Base-by-base conservation (phyloP, 2,113 vertebrate species). In the Salvelinus alpinus region DNA sequence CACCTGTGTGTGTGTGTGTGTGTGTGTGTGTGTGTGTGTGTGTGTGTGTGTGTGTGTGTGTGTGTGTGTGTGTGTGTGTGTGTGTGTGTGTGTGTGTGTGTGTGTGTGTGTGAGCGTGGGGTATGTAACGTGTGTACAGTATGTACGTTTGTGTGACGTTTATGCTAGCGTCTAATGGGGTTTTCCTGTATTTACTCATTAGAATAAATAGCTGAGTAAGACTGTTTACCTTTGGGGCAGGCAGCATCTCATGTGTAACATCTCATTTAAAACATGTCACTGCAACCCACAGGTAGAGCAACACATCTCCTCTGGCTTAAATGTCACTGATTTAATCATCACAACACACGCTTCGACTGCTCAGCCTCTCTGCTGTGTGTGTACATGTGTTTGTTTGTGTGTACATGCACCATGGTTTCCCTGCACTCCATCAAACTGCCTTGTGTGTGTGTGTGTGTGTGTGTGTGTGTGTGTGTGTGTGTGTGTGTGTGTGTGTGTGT, bases 321-420 rank as follows among this genome's bases (percentile, higher is more conserved):
- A 89, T 92, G 87, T 91, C 89, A 90, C 84, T 38, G 84, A 85
- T 75, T 89, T 89, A 91, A 91, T 92, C 85, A 87, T 82, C 80
- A 82, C 86, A 83, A 87, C 80, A 77, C 78, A 81, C 11, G 59
- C 77, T 77, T 68, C 54, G 9, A 69, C 74, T 72, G 14, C 74
- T 27, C 64, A 12, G 1, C 64, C 5, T 14, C 51, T 57, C 51
- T 51, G 71, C 77, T 31, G 9, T 9, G 34, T 48, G 62, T 44
- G 38, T 11, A 11, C 38, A 44, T 11, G 34, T 25, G 8, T 44
- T 22, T 29, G 67, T 69, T 31, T 47, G 67, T 60, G 78, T 68
- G 72, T 73, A 59, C 73, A 38, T 7, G 34, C 64, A 62, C 47
- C 54, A 62, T 57, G 29, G 72, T 44, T 29, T 70, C 60, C 34